phyloP scores from a whole-genome alignment of 2,888 invertebrate genomes.

The Magallana nippona region DNA sequence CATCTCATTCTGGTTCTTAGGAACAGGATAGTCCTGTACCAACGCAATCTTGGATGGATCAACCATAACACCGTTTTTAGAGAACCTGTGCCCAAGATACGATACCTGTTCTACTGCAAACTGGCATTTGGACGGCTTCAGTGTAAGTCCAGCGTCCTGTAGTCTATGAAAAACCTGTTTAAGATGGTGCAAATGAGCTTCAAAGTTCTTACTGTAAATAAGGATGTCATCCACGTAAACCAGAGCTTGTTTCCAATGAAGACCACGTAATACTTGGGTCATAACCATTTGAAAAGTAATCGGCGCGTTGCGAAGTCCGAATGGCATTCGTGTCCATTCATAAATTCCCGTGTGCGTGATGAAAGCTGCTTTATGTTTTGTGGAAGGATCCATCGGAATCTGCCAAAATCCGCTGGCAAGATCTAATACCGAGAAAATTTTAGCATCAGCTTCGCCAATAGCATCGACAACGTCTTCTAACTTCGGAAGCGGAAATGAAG shows the following conservation, averaged over 20 bases:
- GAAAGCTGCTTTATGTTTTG: slow-evolving; percentile 53
- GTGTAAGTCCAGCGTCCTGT: slow-evolving; percentile 51
- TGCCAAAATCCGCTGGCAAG: slow-evolving; percentile 51
- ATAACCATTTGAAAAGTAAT: slow-evolving; percentile 55
- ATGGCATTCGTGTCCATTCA: slow-evolving; percentile 54
- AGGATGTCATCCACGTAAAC: slow-evolving; percentile 61
- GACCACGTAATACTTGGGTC: slow-evolving; percentile 46
- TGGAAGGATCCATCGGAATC: slow-evolving; percentile 46
- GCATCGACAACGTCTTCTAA: slow-evolving; percentile 50
- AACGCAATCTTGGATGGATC: slow-evolving; percentile 47
- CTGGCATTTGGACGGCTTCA: slow-evolving; percentile 56
- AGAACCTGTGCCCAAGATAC: slow-evolving; percentile 53
- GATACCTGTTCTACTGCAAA: slow-evolving; percentile 50
- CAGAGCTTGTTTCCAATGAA: slow-evolving; percentile 57
- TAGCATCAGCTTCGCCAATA: slow-evolving; percentile 42
- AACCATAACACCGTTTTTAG: slow-evolving; percentile 47
- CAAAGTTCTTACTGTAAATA: slow-evolving; percentile 51
- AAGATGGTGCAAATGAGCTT: slow-evolving; percentile 54
- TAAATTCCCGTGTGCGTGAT: slow-evolving; percentile 53
- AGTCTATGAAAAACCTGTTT: slow-evolving; percentile 54
- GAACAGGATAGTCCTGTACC: slow-evolving; percentile 44
- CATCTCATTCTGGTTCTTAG: slow-evolving; percentile 44
- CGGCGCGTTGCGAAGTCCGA: slow-evolving; percentile 57
- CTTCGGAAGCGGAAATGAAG: slow-evolving; percentile 41
- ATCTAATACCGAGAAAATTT: slow-evolving; percentile 39